Percentiles rank a stretch among this genome's conserved stretches.
Evolutionary conservation across 2,888 invertebrate species (phyloP).

Genomic region (Pollenia amentaria): DNA sequence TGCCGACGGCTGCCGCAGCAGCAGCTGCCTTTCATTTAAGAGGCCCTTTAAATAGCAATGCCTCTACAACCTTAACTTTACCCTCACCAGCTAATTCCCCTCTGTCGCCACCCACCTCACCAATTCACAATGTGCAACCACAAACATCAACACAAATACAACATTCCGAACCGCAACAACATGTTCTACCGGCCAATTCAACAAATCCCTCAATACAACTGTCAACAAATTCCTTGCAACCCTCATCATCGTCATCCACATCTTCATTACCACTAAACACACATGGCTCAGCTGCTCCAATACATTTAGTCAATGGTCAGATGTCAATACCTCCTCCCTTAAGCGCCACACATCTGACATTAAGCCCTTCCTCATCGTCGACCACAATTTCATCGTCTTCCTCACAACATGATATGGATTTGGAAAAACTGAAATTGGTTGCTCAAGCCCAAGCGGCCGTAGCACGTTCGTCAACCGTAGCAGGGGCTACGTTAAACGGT

Average conservation of each 20-base stretch:
- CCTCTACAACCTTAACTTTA: conserved; percentile 60
- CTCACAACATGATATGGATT: conserved; percentile 81
- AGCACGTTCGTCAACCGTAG: conserved; percentile 76
- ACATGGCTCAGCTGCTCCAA: conserved; percentile 51
- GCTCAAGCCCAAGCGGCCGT: conserved; percentile 81
- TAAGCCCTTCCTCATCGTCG: conserved; percentile 74
- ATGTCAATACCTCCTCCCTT: conserved; percentile 61
- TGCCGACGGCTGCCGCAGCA: conserved; percentile 66
- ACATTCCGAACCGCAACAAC: conserved; percentile 74
- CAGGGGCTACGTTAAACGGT: conserved; percentile 70
- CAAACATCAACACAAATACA: conserved; percentile 48
- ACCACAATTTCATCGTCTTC: conserved; percentile 70
- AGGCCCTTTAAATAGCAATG: conserved; percentile 48
- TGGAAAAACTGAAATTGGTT: conserved; percentile 84
- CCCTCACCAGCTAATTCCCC: conserved; percentile 80
- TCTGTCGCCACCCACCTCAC: conserved; percentile 81
- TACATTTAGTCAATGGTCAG: conserved; percentile 60
- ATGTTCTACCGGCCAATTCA: conserved; percentile 56
- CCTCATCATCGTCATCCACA: conserved; percentile 71
- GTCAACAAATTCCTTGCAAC: conserved; percentile 75
- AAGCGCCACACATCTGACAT: conserved; percentile 62
- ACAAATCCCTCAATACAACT: conserved; percentile 70
- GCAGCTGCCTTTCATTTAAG: conserved; percentile 79
- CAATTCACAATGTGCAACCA: conserved; percentile 62
- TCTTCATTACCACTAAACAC: conserved; percentile 58